phyloP scores from a whole-genome alignment of 1,140 invertebrate genomes.

The Cherax quadricarinatus region DNA sequence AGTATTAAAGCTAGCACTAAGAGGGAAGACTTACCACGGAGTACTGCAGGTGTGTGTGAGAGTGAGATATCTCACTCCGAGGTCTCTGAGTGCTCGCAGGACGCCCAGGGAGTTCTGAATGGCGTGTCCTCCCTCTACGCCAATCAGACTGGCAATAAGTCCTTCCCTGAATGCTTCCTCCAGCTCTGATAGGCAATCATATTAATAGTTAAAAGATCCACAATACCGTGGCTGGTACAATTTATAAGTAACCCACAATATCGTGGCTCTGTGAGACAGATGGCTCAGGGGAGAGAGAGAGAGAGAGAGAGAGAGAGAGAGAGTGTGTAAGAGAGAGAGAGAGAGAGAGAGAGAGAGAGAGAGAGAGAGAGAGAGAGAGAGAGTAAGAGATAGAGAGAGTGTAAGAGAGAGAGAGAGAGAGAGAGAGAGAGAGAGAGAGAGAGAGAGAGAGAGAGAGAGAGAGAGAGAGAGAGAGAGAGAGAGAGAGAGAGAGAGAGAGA shows the following conservation, averaged over 20 bases:
- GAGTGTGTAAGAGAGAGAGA: background rate
- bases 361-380: background rate
- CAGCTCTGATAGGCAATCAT: conserved; percentile 80
- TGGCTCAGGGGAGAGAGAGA: too few relatives aligned
- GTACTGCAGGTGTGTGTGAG: conserved; percentile 78
- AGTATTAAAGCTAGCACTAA: too few relatives aligned
- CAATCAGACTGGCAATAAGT: conserved; percentile 85
- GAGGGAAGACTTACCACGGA: conserved; percentile 75
- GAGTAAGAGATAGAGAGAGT: background rate
- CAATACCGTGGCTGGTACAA: background rate
- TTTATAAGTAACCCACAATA: too few relatives aligned
- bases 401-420: background rate
- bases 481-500: conserved; percentile 2
- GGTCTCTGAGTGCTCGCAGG: conserved; percentile 66
- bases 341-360: background rate
- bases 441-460: background rate
- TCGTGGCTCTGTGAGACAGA: background rate
- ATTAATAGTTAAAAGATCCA: background rate
- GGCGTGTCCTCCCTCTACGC: conserved; percentile 82
- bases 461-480: background rate
- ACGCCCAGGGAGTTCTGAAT: conserved; percentile 74
- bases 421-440: background rate
- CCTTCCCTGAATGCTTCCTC: conserved; percentile 85
- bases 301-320: background rate
- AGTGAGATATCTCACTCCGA: conserved; percentile 76